Evolutionary conservation across 2,113 vertebrate species (phyloP), one percentile per base, ranked within the genome.

Genomic region (Dicerorhinus sumatrensis): DNA sequence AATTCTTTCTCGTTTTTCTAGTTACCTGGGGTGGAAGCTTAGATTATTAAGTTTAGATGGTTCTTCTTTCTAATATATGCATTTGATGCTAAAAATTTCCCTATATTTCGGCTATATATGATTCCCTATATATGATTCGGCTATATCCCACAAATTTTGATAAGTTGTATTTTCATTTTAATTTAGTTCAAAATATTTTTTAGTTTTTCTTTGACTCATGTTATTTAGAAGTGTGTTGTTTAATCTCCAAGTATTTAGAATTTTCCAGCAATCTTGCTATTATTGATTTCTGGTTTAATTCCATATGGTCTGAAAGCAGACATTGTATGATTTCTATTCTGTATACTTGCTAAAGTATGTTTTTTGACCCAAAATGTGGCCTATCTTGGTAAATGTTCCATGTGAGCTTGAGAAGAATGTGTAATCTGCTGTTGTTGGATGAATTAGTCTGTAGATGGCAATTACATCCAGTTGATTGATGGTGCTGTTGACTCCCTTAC

Each of bases 401-500:
- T 87, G 86, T 73, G 72, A 92, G 6, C 65, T 92, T 72, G 56
- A 86, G n/a, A 91, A 86, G 81, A 91, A 42, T 87, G n/a, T 69
- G 12, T 42, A n/a, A 75, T 82, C 36, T 67, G 73, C 10, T 79
- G 18, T 65, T 63, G 31, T 36, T 81, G 82, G 83, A 65, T 73
- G 25, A 92, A 88, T 23, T 48, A 58, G 48, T 79, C 62, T 60
- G 8, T 39, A 91, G 80, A 33, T 76, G 46, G 63, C 46, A 79
- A 69, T 86, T 91, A 70, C 62, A 82, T 39, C 48, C 46, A 81
- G 33, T n/a, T 73, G 65, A 86, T 62, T 46, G 8, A 67, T 67
- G 31, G 82, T 46, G 29, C n/a, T 72, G 0, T 65, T 87, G 11
- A 92, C 65, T 65, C 75, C 46, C 14, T 75, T 75, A 81, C 56